Evolutionary conservation across 2,797 vertebrate species (phyloP), one percentile per base, ranked within the genome.

Genomic region (Jordanella pulchra): DNA sequence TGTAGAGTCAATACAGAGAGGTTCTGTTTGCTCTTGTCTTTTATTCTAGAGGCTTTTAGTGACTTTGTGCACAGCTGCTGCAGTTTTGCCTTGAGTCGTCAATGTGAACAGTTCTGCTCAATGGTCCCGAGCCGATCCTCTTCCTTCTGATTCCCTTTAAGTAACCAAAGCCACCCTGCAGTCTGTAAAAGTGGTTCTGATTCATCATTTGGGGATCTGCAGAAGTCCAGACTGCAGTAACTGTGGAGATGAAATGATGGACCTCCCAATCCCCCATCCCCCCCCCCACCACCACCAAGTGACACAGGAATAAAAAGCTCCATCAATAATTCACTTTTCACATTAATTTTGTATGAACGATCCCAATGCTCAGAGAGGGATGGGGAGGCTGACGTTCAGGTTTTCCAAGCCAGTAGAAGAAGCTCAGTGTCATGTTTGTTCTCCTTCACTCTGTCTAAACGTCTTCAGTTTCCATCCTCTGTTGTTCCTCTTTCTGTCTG

Each of bases 261-360:
- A 86, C 76, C 45, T 68, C 47, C 60, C 65, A 70, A 83, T 86
- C 85, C 76, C 88, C 86, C 81, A 69, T 63, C 71, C 67, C 77
- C 84, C 47, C 67, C 44, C 72, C 71, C 67, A 76, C 84, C 47
- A 67, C 44, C 72, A 51, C 44, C 65, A 45, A 21, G 69, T 75
- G 80, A 89, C 86, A 23, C 76, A 66, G 80, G 86, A 89, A 88
- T 86, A 86, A 91, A 89, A 92, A 89, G 86, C 78, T 63, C 23
- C 0, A 80, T 93, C 7, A 93, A 94, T 93, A 87, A 93, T 94
- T 93, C 84, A 94, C 68, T 2, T 58, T 69, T 79, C 70, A 11
- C 87, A 91, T 93, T 73, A 86, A 92, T 93, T 92, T 92, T 91
- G 73, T 71, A 91, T 91, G 89, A 90, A 79, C 9, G 42, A 63